A percentile compares a stretch with the other conserved stretches of the same genome.
These are phyloP conservation scores for Petaurus breviceps DNA, from an alignment of 2,113 vertebrate genomes.

Conservation along the genomic window DNA sequence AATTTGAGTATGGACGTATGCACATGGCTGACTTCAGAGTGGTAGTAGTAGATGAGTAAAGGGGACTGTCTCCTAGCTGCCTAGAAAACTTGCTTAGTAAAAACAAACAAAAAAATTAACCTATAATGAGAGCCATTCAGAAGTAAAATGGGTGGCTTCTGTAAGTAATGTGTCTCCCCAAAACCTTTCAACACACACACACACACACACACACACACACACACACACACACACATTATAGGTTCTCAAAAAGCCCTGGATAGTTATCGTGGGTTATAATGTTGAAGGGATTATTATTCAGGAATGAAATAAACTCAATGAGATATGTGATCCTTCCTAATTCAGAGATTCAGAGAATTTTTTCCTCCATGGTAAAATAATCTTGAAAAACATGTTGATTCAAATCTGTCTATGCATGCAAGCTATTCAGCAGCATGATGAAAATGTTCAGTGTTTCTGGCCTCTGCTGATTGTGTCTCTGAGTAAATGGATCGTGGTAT, in stretches of 20 bases:
- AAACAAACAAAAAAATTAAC: too few species aligned
- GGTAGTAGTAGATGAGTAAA: not conserved
- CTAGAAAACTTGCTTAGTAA: not conserved
- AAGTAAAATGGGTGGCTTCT: not conserved
- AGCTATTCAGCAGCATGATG: not conserved
- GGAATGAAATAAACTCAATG: not conserved
- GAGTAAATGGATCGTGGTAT: not conserved
- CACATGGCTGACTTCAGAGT: too few species aligned
- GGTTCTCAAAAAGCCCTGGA: not conserved
- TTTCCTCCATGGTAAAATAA: not conserved
- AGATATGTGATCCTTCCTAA: not conserved
- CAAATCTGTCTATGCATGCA: not conserved
- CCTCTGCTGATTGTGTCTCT: not conserved
- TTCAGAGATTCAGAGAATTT: not conserved
- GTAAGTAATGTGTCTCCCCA: not conserved
- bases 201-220: too few species aligned
- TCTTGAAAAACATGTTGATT: not conserved
- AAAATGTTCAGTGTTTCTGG: not conserved
- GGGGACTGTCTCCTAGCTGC: not conserved
- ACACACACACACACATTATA: not conserved
- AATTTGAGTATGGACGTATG: too few species aligned
- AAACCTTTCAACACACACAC: too few species aligned
- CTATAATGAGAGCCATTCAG: not conserved
- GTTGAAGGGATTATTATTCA: not conserved
- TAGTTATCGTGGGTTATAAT: not conserved